A percentile compares a stretch with the other conserved stretches of the same genome.
These are phyloP conservation scores for Melanchra persicariae DNA, from an alignment of 2,888 invertebrate species.

Conservation along the genomic window DNA sequence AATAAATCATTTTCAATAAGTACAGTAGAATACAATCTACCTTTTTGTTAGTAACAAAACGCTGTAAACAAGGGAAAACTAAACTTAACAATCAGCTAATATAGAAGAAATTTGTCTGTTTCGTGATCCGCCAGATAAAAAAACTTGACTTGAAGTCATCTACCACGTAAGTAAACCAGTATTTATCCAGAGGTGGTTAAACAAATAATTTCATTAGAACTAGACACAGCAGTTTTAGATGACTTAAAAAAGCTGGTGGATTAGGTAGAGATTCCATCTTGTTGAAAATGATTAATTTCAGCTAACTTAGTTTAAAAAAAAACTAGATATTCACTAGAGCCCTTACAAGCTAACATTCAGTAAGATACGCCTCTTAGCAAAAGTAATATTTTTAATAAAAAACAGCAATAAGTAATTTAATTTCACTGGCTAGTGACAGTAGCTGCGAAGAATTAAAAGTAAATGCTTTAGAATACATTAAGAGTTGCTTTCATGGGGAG, in stretches of 20 bases:
- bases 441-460: conserved; percentile 27
- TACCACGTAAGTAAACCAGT: background rate
- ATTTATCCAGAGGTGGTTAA: background rate
- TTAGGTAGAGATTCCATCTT: conserved; percentile 18
- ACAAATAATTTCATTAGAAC: background rate
- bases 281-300: conserved; percentile 68
- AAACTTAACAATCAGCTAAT: background rate
- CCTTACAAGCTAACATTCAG: conserved; percentile 14
- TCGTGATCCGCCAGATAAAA: too few species aligned
- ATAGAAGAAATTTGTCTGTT: background rate
- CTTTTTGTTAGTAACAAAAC: background rate
- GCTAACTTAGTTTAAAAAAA: background rate
- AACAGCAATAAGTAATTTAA: background rate
- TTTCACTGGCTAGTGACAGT: conserved; percentile 14
- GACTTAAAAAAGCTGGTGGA: background rate
- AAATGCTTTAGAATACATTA: conserved; percentile 51
- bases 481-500: conserved; percentile 2
- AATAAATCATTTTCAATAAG: conserved; percentile 71
- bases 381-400: background rate
- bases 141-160: background rate
- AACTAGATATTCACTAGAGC: conserved; percentile 28
- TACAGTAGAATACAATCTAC: background rate
- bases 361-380: conserved; percentile 12
- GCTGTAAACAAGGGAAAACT: background rate
- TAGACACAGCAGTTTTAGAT: background rate